Conservation (phyloP, 92 coral and sea anemone genomes). For the Umimayanthus chanpuru region DNA sequence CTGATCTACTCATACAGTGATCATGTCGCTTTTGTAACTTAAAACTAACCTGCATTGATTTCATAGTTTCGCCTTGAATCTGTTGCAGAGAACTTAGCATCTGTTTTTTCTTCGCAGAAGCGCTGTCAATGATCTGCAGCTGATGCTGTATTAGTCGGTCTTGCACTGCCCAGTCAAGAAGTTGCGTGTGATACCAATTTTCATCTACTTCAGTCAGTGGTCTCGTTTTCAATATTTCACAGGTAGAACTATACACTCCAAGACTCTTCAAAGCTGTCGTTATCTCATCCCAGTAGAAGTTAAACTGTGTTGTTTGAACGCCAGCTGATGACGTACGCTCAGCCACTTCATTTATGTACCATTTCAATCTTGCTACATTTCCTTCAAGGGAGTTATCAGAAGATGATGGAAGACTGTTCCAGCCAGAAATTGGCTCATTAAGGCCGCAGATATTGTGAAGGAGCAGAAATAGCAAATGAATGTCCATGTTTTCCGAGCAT, state of each 20-base stretch:
- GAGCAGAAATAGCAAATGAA: constrained; percentile 10
- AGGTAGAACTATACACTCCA: not conserved
- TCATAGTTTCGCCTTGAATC: not conserved
- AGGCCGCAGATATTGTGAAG: constrained; percentile 37
- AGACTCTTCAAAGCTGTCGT: constrained; percentile 11
- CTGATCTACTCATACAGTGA: no score
- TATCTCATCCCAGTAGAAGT: constrained; percentile 9
- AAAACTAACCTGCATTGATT: not conserved
- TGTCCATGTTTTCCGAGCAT: no score
- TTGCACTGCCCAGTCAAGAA: constrained; percentile 10
- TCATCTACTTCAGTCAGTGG: not conserved
- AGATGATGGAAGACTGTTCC: not conserved
- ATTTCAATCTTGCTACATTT: constrained; percentile 8
- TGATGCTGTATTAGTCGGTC: not conserved
- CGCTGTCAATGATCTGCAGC: not conserved
- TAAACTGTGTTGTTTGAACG: not conserved
- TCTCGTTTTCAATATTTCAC: not conserved
- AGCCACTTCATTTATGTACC: constrained; percentile 7
- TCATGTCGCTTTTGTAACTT: no score
- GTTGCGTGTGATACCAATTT: not conserved
- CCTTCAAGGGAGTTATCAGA: not conserved
- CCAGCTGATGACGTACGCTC: not conserved
- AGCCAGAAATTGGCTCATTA: not conserved
- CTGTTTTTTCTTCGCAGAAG: not conserved
- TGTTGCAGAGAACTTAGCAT: not conserved